Percentiles rank a stretch among this genome's conserved stretches.
These are phyloP conservation scores for cattle (Bos taurus) DNA, from an alignment of 2,113 vertebrate genomes.

Conservation along the genomic window ARS-UCD2.0 NC_037354.1:11372001-11372500, in stretches of 20 bases:
- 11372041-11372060: neutral
- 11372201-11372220: neutral
- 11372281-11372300: constrained; percentile 28
- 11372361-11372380: constrained; percentile 43
- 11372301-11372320: constrained; percentile 40
- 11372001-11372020: neutral
- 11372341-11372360: constrained; percentile 43
- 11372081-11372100: neutral
- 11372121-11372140: neutral
- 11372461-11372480: constrained; percentile 58
- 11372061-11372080: neutral
- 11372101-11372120: neutral
- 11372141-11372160: neutral
- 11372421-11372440: constrained; percentile 41
- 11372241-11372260: constrained; percentile 37
- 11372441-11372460: neutral
- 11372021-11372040: neutral
- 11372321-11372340: constrained; percentile 15
- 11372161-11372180: neutral
- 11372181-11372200: neutral
- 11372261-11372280: neutral
- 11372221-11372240: neutral
- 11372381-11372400: constrained; percentile 43
- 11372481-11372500: constrained; percentile 63
- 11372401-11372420: constrained; percentile 62